These are phyloP conservation scores for Heliocidaris tuberculata DNA, from an alignment of 35 echinoderm and acorn worm species.

Conservation along the genomic window DNA sequence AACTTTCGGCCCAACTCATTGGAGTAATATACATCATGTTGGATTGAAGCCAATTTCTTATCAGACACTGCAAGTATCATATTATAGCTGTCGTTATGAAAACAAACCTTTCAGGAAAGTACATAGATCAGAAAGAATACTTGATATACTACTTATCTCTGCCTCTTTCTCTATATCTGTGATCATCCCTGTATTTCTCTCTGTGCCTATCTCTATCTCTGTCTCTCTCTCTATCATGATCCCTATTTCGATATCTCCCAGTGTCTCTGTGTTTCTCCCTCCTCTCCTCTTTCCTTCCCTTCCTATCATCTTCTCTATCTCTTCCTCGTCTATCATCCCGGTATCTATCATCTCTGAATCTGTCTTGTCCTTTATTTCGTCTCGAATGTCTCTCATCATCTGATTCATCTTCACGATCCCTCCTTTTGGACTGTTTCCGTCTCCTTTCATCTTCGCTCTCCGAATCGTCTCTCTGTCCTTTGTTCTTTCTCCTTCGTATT, in stretches of 20 bases:
- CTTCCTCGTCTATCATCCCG: background rate
- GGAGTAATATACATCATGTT: too few species aligned
- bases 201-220: slow-evolving; percentile 37
- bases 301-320: background rate
- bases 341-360: slow-evolving; percentile 38
- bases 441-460: slow-evolving; percentile 9
- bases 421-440: background rate
- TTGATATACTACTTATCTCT: background rate
- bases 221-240: background rate
- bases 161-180: slow-evolving; percentile 41
- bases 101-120: too few species aligned
- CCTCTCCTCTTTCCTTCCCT: slow-evolving; percentile 25
- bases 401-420: background rate
- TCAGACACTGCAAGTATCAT: too few species aligned
- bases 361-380: background rate
- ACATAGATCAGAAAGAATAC: background rate
- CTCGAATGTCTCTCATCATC: background rate
- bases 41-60: too few species aligned
- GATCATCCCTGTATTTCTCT: slow-evolving; percentile 50
- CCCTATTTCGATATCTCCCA: slow-evolving; percentile 7
- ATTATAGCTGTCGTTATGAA: too few species aligned
- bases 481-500: background rate
- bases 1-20: too few species aligned
- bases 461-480: slow-evolving; percentile 33
- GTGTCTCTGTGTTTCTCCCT: slow-evolving; percentile 28